These are phyloP conservation scores for Hapalemur alaotrensis DNA, from an alignment of 2,797 vertebrate species.

Conservation along the genomic window DNA sequence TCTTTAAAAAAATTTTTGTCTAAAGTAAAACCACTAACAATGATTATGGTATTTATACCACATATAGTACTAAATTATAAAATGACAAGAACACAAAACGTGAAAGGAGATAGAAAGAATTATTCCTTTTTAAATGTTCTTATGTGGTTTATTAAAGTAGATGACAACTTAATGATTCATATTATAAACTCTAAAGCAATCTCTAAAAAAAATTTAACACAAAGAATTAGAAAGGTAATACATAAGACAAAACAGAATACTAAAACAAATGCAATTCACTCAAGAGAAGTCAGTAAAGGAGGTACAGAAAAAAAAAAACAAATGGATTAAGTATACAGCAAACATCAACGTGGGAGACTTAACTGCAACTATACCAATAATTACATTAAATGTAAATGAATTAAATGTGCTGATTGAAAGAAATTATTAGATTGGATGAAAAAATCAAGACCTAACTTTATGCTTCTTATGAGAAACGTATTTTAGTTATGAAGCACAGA, in stretches of 20 bases:
- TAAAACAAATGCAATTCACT: neutral
- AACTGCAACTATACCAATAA: neutral
- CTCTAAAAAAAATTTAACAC: constrained; percentile 16
- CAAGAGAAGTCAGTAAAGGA: neutral
- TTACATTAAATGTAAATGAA: constrained; percentile 34
- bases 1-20: neutral
- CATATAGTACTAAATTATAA: neutral
- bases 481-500: neutral
- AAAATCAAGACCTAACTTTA: constrained; percentile 7
- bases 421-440: neutral
- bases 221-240: neutral
- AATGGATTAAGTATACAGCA: constrained; percentile 5
- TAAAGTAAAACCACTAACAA: constrained; percentile 20
- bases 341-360: neutral
- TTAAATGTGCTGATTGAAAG: neutral
- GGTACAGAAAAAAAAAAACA: neutral
- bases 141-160: neutral
- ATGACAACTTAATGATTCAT: constrained; percentile 16
- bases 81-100: neutral
- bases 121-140: neutral
- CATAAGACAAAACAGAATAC: neutral
- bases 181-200: neutral
- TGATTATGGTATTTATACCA: neutral
- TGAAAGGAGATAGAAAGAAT: neutral
- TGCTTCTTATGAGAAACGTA: neutral